phyloP scores from a whole-genome alignment of 2,888 invertebrate genomes.

The Seira musarum region DNA sequence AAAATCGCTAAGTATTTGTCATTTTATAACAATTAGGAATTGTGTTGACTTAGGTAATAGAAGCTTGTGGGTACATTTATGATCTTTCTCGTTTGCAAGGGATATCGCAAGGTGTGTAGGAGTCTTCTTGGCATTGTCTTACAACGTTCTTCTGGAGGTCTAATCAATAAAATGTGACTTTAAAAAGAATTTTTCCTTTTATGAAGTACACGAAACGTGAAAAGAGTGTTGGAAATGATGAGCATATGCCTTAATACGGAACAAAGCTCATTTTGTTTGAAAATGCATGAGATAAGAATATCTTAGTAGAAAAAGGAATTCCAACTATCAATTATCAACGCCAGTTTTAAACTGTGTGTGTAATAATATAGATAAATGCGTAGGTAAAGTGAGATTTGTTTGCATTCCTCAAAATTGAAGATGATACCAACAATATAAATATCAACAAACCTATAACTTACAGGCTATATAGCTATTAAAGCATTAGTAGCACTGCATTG shows the following conservation, averaged over 20 bases:
- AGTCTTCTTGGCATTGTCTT: neutral
- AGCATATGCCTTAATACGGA: neutral
- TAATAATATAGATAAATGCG: too few species aligned
- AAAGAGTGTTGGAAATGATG: too few species aligned
- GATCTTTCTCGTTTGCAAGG: too few species aligned
- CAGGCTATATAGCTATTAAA: too few species aligned
- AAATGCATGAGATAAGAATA: too few species aligned
- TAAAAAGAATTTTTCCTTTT: neutral
- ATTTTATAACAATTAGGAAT: neutral
- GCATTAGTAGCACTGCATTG: neutral
- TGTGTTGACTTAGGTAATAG: neutral
- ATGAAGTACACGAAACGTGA: too few species aligned
- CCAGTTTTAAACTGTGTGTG: neutral
- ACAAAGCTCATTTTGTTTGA: too few species aligned
- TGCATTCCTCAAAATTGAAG: neutral
- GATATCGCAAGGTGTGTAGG: neutral
- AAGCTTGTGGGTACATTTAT: too few species aligned
- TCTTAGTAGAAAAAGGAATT: neutral
- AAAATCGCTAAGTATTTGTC: neutral
- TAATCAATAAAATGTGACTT: neutral
- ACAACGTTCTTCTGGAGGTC: neutral
- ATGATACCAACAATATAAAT: too few species aligned
- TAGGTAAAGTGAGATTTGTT: too few species aligned
- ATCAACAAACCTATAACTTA: too few species aligned
- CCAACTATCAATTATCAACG: neutral